These are phyloP conservation scores for Sinonovacula constricta DNA, from an alignment of 1,140 invertebrate species.

Conservation along the genomic window DNA sequence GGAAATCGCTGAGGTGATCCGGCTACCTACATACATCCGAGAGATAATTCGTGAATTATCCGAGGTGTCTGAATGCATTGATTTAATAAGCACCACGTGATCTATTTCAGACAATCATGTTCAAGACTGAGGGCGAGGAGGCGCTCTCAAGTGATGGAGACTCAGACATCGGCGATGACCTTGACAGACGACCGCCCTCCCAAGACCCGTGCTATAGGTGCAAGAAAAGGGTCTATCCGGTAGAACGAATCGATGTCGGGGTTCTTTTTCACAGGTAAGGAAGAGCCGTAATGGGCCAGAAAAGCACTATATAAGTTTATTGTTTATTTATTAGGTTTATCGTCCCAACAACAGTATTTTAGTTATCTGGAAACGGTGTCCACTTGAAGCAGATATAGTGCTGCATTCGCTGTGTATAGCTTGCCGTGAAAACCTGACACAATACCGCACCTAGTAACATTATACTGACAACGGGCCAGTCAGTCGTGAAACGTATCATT, in stretches of 20 bases:
- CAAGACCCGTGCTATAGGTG: conserved; percentile 73
- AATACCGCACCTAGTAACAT: background rate
- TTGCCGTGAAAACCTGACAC: background rate
- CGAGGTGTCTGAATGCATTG: background rate
- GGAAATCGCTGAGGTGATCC: background rate
- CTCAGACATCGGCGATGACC: conserved; percentile 59
- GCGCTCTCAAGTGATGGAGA: conserved; percentile 64
- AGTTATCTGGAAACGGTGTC: background rate
- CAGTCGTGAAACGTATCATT: too few relatives aligned
- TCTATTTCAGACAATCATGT: conserved; percentile 3
- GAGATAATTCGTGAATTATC: too few relatives aligned
- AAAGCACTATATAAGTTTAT: too few relatives aligned
- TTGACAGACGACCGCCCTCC: conserved; percentile 50
- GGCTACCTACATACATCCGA: too few relatives aligned
- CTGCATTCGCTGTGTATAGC: background rate
- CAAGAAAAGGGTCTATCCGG: conserved; percentile 74
- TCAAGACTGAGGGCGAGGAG: conserved; percentile 52
- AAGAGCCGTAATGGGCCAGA: too few relatives aligned
- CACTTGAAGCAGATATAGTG: background rate
- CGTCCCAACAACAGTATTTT: background rate
- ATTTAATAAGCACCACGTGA: background rate
- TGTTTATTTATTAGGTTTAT: background rate
- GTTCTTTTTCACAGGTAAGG: conserved; percentile 71
- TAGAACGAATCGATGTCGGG: conserved; percentile 75
- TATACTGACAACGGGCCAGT: too few relatives aligned